Evolutionary conservation across 2,113 vertebrate species (phyloP).

Genomic region (Scopus umbretta): DNA sequence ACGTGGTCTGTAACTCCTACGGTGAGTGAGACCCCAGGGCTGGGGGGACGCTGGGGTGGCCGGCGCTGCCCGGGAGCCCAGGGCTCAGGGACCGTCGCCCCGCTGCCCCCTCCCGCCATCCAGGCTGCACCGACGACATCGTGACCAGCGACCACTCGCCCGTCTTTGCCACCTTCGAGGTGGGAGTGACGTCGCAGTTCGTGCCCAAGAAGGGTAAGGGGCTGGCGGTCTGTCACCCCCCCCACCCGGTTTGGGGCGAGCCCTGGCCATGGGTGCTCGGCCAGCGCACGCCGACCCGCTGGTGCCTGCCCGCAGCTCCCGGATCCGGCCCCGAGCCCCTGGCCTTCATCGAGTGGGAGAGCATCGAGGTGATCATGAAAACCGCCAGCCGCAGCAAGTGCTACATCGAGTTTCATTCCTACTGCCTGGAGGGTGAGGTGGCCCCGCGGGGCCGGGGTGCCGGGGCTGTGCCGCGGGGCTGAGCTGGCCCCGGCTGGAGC

Average conservation of each 20-base stretch:
- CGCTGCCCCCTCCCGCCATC: not conserved
- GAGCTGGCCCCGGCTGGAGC: not conserved
- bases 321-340: conserved; percentile 52
- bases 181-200: conserved; percentile 76
- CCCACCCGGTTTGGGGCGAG: rapidly evolving
- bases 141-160: conserved; percentile 88
- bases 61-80: not conserved
- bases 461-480: rapidly evolving
- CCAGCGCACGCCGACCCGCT: rapidly evolving
- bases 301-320: conserved; percentile 36
- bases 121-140: conserved; percentile 87
- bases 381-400: conserved; percentile 84
- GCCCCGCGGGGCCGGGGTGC: rapidly evolving
- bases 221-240: not conserved
- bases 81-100: not conserved
- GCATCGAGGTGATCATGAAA: conserved; percentile 83
- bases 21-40: conserved; percentile 57
- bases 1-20: conserved; percentile 81
- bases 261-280: not conserved
- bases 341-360: conserved; percentile 81
- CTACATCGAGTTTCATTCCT: conserved; percentile 84
- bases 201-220: conserved; percentile 77
- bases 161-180: conserved; percentile 87
- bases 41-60: not conserved
- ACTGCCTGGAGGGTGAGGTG: conserved; percentile 73